Base-by-base conservation (phyloP, 1,140 invertebrate genomes). In the Latrodectus geometricus region DNA sequence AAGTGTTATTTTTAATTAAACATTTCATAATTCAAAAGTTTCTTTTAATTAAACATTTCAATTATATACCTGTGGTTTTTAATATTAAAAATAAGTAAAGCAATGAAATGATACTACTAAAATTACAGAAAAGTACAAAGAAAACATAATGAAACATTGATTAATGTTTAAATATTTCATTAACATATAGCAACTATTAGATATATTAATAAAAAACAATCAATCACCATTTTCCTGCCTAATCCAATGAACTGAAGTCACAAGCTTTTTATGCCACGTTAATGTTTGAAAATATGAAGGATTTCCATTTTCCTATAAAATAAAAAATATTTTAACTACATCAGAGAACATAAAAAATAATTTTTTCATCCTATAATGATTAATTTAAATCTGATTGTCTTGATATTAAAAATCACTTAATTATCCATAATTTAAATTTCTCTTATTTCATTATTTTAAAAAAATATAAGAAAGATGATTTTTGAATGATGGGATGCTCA, bases 201-300 rank as follows among this genome's bases (percentile, higher is more conserved):
- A 35, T 35, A 35, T 3, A 35, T 35, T 35, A 35, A 35, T 35
- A 35, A 5, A 35, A 35, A 35, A 11, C 54, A n/a, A n/a, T n/a
- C 35, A 35, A 5, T 61, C 17, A 61, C 54, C 17, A 61, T 61
- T 61, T 11, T 17, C 17, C 66, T 86, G 78, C 14, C 90, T 91
- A 7, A 97, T 92, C 96, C 96, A 97, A 90, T 93, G 93, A 0
- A 96, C 95, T 76, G 93, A 93, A 90, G 95, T 97, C 0, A 98
- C 94, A 88, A 92, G 91, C 68, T 92, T 92, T 73, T 90, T 93
- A 90, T 96, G 95, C 14, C 90, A 90, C 61, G 92, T 91, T 54
- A 95, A 90, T 4, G 94, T 94, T 61, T 92, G 88, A 9, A 92
- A 88, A 65, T 94, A 90, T 90, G 92, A 93, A 4, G 93, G 54